Conservation (phyloP, 2,113 vertebrate species). For the Leucosticte australis region DNA sequence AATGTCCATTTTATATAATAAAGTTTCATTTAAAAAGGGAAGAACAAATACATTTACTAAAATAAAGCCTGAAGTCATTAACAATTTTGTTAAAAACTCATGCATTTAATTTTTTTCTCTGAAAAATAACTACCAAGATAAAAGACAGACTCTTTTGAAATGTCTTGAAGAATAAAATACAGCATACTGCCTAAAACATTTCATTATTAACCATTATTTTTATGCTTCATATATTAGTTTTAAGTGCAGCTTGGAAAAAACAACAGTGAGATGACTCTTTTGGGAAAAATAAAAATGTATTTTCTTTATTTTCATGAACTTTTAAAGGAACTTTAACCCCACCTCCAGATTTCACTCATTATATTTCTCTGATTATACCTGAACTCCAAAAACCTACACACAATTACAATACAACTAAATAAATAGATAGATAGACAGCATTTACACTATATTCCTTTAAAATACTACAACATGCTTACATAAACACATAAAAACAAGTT, state of each 20-base stretch:
- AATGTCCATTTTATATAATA: not conserved
- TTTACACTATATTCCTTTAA: not conserved
- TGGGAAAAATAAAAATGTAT: not conserved
- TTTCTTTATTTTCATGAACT: not conserved
- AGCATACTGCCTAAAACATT: not conserved
- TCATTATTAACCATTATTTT: not conserved
- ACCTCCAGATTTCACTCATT: not conserved
- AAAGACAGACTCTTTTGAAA: not conserved
- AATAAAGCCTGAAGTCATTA: not conserved
- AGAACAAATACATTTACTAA: conserved; percentile 17
- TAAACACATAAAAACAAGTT: not conserved
- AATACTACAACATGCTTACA: not conserved
- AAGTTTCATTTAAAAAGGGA: not conserved
- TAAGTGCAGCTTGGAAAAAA: not conserved
- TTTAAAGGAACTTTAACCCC: not conserved
- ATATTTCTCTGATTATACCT: not conserved
- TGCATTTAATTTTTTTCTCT: not conserved
- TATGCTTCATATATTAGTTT: not conserved
- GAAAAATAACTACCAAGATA: not conserved
- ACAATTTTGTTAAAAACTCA: not conserved
- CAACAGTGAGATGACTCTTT: not conserved
- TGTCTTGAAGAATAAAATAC: not conserved
- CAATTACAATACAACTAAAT: not conserved
- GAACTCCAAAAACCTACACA: not conserved
- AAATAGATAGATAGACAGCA: not conserved